Base-by-base conservation (phyloP, 2,113 vertebrate genomes). In the Laterallus jamaicensis region DNA sequence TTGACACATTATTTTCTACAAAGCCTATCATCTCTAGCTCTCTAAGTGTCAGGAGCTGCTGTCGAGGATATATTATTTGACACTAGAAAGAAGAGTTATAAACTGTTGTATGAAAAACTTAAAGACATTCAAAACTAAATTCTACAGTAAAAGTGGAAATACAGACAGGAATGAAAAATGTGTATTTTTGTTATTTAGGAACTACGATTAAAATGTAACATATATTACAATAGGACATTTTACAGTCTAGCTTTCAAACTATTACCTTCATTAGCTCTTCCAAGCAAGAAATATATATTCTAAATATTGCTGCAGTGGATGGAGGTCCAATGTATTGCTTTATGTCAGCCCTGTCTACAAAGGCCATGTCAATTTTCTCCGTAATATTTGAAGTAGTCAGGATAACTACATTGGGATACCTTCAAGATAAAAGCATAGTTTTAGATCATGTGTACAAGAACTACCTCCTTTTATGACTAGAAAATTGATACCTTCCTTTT, bases 321-420 rank as follows among this genome's bases (percentile, higher is more conserved):
- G 99, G 99, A 1, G 98, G 99, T 28, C 99, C 99, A 9, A 99
- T 98, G 75, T 99, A 99, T 90, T 99, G 99, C 94, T 99, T 99
- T 97, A 99, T 99, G 97, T 99, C 99, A 15, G 99, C 99, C 95
- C 99, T 97, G 97, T 99, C 99, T 96, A 99, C 98, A 91, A 99
- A 99, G 29, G 99, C 99, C 98, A 99, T 94, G 88, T 99, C 99
- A 25, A 99, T 99, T 97, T 99, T 99, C 92, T 99, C 98, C 0
- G 99, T 99, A 95, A 99, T 98, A 75, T 99, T 99, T 90, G 99
- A 99, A 24, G 99, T 99, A 5, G 99, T 99, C 95, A 99, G 97
- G 86, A 99, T 99, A 93, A 99, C 98, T 13, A 99, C 99, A n/a
- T 99, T 99, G 49, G 99, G 97, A 97, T 99, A 98, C 94, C 99